A percentile compares a stretch with the other conserved stretches of the same genome.
phyloP scores from a whole-genome alignment of 2,797 vertebrate species.

The Sylvia borin region DNA sequence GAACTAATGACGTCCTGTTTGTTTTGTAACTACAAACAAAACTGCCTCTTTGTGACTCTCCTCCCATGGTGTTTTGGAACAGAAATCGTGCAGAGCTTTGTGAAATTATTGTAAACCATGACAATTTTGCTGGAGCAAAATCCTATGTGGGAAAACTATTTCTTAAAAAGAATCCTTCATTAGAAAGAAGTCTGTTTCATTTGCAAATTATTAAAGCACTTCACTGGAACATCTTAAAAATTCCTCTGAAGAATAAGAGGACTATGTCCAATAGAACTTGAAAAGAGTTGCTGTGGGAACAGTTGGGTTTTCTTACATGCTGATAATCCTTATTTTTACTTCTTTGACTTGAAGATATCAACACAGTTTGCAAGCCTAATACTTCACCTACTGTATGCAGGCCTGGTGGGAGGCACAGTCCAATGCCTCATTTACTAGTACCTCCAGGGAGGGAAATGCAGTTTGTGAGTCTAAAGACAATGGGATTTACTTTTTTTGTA shows the following conservation, averaged over 20 bases:
- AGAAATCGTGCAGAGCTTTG: neutral
- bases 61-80: neutral
- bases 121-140: neutral
- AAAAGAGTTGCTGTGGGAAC: neutral
- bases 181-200: neutral
- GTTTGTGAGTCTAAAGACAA: neutral
- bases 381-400: neutral
- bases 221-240: neutral
- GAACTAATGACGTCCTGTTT: neutral
- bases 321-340: neutral
- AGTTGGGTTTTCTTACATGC: neutral
- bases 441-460: neutral
- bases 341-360: neutral
- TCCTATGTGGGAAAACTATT: neutral
- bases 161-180: neutral
- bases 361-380: neutral
- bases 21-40: neutral
- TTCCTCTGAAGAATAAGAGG: neutral
- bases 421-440: neutral
- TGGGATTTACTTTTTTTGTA: neutral
- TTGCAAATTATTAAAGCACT: neutral
- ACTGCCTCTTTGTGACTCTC: neutral
- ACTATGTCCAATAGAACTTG: accelerated
- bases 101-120: neutral
- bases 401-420: neutral